phyloP scores from a whole-genome alignment of 2,797 vertebrate species.

The Esox masquinongy region DNA sequence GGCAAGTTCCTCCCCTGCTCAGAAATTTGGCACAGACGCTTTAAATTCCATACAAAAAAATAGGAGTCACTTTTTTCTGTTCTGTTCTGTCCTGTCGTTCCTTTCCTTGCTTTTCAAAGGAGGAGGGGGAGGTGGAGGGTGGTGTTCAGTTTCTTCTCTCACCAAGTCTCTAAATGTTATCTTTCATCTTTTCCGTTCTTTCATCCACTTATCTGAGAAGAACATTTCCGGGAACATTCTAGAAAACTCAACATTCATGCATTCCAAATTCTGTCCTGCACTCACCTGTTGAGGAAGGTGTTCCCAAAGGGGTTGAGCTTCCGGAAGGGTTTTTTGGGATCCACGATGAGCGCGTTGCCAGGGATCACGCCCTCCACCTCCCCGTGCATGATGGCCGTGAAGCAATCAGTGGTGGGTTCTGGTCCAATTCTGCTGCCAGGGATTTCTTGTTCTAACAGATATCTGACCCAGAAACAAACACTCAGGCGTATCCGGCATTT shows the following conservation, averaged over 20 bases:
- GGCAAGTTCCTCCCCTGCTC: constrained; percentile 64
- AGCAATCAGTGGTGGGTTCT: constrained; percentile 92
- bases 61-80: constrained; percentile 40
- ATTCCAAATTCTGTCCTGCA: background rate
- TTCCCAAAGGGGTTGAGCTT: constrained; percentile 94
- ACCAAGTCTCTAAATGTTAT: constrained; percentile 13
- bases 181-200: background rate
- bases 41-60: constrained; percentile 73
- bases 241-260: background rate
- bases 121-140: constrained; percentile 13
- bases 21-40: constrained; percentile 72
- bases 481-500: too few species aligned
- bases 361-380: constrained; percentile 86
- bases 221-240: background rate
- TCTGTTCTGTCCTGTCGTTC: too few species aligned
- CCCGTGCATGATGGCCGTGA: constrained; percentile 92
- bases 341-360: constrained; percentile 91
- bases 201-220: background rate
- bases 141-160: constrained; percentile 12
- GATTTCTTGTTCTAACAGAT: constrained; percentile 92
- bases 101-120: constrained; percentile 20
- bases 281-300: constrained; percentile 92
- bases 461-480: constrained; percentile 63
- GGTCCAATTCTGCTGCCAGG: constrained; percentile 90
- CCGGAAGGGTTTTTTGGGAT: constrained; percentile 92